phyloP scores from a whole-genome alignment of 2,888 invertebrate species.

The Cyclophora albipunctata region DNA sequence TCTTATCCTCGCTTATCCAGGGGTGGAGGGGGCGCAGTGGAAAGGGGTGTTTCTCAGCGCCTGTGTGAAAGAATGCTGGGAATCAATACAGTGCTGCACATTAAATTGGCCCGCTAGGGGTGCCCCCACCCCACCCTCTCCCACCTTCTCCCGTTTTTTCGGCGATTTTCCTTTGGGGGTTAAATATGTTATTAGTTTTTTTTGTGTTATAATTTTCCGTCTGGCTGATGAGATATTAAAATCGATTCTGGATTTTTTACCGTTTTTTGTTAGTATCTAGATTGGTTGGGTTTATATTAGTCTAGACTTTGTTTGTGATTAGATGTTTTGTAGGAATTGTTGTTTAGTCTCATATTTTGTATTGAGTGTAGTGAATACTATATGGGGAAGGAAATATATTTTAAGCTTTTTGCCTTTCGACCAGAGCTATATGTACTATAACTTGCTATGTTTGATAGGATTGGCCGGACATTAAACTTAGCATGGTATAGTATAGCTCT shows the following conservation, averaged over 20 bases:
- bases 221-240: too few species aligned
- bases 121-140: conserved; percentile 16
- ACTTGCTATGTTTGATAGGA: too few species aligned
- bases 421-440: too few species aligned
- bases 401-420: too few species aligned
- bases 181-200: conserved; percentile 22
- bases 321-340: too few species aligned
- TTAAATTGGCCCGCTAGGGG: conserved; percentile 62
- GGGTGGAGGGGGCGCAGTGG: conserved; percentile 23
- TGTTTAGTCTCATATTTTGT: too few species aligned
- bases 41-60: conserved; percentile 56
- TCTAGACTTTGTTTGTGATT: too few species aligned
- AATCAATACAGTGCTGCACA: conserved; percentile 72
- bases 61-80: conserved; percentile 68
- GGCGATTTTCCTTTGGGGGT: conserved; percentile 32
- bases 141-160: conserved; percentile 42
- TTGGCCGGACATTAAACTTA: too few species aligned
- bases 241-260: neutral
- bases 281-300: too few species aligned
- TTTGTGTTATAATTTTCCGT: neutral
- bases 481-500: too few species aligned
- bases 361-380: too few species aligned
- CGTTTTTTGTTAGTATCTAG: neutral
- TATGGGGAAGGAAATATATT: too few species aligned
- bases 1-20: conserved; percentile 57